Conservation (phyloP, 2,113 vertebrate genomes). For the Gopherus flavomarginatus region DNA sequence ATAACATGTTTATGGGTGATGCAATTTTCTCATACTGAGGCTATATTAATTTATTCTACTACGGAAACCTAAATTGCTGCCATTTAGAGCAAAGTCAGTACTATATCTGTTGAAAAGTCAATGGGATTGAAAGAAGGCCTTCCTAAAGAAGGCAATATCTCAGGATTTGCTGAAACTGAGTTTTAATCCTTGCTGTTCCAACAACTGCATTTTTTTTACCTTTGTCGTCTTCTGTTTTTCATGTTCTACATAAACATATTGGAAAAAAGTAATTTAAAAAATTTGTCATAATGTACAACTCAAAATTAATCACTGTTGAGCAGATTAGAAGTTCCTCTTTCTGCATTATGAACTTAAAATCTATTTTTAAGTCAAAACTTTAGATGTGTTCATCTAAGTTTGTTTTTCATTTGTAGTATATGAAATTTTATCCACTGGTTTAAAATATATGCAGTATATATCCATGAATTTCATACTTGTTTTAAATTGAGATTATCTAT, state of each 20-base stretch:
- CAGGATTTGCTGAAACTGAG: not conserved
- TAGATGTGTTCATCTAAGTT: not conserved
- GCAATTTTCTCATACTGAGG: not conserved
- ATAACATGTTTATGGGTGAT: not conserved
- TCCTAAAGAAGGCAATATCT: not conserved
- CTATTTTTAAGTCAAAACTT: not conserved
- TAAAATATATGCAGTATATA: slow-evolving; percentile 8
- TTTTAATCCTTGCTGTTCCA: not conserved
- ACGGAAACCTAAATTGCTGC: not conserved
- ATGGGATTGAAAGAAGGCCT: not conserved
- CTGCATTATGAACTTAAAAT: not conserved
- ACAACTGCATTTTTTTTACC: not conserved
- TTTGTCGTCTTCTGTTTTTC: not conserved
- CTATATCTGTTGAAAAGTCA: not conserved
- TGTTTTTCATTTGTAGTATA: not conserved
- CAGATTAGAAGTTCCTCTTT: not conserved
- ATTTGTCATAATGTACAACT: accelerated
- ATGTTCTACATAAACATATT: not conserved
- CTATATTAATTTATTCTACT: not conserved
- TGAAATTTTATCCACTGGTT: not conserved
- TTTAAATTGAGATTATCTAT: slow-evolving; percentile 29
- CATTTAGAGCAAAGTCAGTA: not conserved
- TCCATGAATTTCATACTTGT: slow-evolving; percentile 22
- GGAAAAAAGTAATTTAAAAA: not conserved
- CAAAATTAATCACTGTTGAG: not conserved